A percentile compares a stretch with the other conserved stretches of the same genome.
phyloP scores from a whole-genome alignment of 2,797 vertebrate species.

The Caiman crocodilus region DNA sequence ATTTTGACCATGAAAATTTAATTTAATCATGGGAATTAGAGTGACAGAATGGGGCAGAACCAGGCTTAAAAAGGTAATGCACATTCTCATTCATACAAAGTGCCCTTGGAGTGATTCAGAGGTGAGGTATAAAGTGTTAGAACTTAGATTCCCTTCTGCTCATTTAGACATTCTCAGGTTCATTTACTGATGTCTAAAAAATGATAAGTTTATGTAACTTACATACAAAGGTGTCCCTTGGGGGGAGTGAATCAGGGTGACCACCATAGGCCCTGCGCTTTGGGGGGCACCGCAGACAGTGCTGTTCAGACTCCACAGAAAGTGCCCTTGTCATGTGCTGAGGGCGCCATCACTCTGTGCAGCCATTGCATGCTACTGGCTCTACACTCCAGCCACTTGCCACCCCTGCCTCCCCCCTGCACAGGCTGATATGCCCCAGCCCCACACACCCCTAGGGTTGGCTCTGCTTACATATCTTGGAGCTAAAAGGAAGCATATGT shows the following conservation, averaged over 20 bases:
- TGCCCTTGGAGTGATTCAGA: slow-evolving; percentile 10
- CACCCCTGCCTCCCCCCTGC: too few relatives aligned
- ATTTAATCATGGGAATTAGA: slow-evolving; percentile 17
- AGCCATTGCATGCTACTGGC: too few relatives aligned
- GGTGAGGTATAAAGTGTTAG: neutral
- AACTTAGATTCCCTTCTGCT: neutral
- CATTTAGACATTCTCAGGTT: neutral
- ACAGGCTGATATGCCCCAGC: too few relatives aligned
- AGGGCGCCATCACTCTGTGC: too few relatives aligned
- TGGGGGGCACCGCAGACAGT: too few relatives aligned
- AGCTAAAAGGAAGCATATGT: neutral
- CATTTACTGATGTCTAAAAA: neutral
- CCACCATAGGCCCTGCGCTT: too few relatives aligned
- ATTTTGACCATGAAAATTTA: slow-evolving; percentile 30
- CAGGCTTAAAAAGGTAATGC: neutral
- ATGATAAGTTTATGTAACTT: neutral
- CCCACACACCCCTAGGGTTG: too few relatives aligned
- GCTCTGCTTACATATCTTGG: too few relatives aligned
- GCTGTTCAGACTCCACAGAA: too few relatives aligned
- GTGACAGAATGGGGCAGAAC: neutral
- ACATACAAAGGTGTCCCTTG: neutral
- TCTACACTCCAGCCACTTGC: too few relatives aligned
- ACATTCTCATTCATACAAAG: neutral
- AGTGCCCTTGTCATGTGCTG: too few relatives aligned
- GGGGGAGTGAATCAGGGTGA: too few relatives aligned